Base-by-base conservation (phyloP, 2,113 vertebrate genomes). In the Ailuropoda melanoleuca region DNA sequence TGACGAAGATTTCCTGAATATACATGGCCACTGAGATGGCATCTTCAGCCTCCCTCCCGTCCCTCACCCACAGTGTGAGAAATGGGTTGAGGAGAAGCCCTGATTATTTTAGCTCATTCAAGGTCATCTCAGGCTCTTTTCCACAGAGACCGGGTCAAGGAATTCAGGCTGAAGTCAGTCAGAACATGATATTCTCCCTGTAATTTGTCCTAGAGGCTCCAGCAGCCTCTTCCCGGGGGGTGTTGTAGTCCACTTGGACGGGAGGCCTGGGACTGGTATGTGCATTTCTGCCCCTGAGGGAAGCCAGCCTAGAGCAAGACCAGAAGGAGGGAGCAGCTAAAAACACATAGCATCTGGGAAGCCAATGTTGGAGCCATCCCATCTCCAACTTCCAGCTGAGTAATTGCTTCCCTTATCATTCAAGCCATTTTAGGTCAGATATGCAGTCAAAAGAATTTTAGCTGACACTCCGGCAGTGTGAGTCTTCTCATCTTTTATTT, bases 41-140 rank as follows among this genome's bases (percentile, higher is more conserved):
- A 24, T 43, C 34, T 78, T 31, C 24, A n/a, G 15, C 19, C 37
- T 6, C 3, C 37, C 24, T 86, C 19, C 75, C 10, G 12, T 4
- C 7, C 55, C 10, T 64, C 46, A n/a, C 1, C 19, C 39, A 6
- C 5, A n/a, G 62, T 39, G 64, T 26, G 43, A 50, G 56, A 39
- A 4, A 3, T 12, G 6, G 29, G 2, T 26, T 55, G 29, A 74
- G 50, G 3, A n/a, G 53, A 4, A 19, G 0, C 10, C 5, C 58
- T 50, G 19, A 9, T 39, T 37, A 66, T 68, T 64, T 89, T 50
- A 87, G 26, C 60, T 90, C 75, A 83, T 0, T 43, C 37, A 84
- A 50, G 12, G 6, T 83, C 60, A 78, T 74, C 31, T 39, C 4
- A 21, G 15, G 37, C 55, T 88, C 14, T 37, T 75, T 60, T 46